Conservation (phyloP, 2,888 invertebrate genomes). For the Branchipolynoe longqiensis region DNA sequence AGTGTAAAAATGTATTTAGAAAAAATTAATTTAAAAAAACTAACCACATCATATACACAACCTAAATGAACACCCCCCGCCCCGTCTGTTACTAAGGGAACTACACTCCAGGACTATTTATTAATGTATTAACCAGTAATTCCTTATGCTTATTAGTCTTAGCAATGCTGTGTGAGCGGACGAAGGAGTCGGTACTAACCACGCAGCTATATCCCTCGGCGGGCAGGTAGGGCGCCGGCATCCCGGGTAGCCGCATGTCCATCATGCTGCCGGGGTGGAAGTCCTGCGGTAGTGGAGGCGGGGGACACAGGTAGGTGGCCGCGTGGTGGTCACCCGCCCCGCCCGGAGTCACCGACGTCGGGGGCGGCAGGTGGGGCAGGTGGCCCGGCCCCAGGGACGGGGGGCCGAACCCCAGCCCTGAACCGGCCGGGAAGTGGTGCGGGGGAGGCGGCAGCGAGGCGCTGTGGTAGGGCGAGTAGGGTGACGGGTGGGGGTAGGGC, state of each 20-base stretch:
- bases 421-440: slow-evolving; percentile 41
- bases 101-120: too few species aligned
- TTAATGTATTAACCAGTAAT: too few species aligned
- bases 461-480: slow-evolving; percentile 50
- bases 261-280: slow-evolving; percentile 56
- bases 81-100: too few species aligned
- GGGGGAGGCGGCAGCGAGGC: slow-evolving; percentile 48
- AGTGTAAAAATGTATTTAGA: too few species aligned
- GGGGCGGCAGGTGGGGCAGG: slow-evolving; percentile 3
- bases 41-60: too few species aligned
- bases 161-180: too few species aligned
- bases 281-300: slow-evolving; percentile 45
- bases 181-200: slow-evolving; percentile 39
- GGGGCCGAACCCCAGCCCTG: slow-evolving; percentile 44
- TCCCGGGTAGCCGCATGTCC: slow-evolving; percentile 58
- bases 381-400: slow-evolving; percentile 50
- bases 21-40: too few species aligned
- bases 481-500: slow-evolving; percentile 55
- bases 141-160: too few species aligned
- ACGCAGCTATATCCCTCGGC: slow-evolving; percentile 55
- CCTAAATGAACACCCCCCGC: too few species aligned
- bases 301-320: not conserved
- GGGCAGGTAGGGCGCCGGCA: slow-evolving; percentile 56
- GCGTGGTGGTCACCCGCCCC: not conserved
- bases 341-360: slow-evolving; percentile 32